These are phyloP conservation scores for Alcedo quadribrachys DNA, from an alignment of 2,797 vertebrate genomes.

Conservation along the genomic window DNA sequence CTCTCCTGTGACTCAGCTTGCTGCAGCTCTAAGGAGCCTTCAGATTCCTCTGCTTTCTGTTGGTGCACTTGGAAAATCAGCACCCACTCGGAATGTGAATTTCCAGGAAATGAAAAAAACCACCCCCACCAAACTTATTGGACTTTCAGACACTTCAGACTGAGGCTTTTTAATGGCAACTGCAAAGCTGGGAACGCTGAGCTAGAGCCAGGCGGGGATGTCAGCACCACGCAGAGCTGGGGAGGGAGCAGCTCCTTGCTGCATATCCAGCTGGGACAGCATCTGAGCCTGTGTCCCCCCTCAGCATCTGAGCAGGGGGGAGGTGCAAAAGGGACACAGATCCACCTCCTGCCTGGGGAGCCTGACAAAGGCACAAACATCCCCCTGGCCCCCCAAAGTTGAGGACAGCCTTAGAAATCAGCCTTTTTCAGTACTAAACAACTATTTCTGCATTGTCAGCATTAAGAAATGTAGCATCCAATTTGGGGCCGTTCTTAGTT, in stretches of 20 bases:
- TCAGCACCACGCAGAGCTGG: neutral
- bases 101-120: neutral
- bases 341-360: neutral
- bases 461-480: neutral
- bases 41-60: neutral
- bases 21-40: neutral
- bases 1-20: accelerated
- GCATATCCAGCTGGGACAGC: neutral
- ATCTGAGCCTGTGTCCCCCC: neutral
- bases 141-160: neutral
- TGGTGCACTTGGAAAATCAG: neutral
- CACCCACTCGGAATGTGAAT: neutral
- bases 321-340: neutral
- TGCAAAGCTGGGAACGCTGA: neutral
- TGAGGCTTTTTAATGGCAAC: neutral
- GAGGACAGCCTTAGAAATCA: neutral
- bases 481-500: neutral
- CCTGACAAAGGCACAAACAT: neutral
- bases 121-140: accelerated
- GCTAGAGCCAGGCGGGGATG: neutral
- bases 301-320: neutral
- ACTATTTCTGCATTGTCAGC: neutral
- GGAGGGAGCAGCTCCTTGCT: neutral
- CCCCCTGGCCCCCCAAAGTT: neutral
- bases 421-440: neutral